Evolutionary conservation across 2,888 invertebrate genomes (phyloP), one percentile per base, ranked within the genome.

Genomic region (Pedicia rivosa): DNA sequence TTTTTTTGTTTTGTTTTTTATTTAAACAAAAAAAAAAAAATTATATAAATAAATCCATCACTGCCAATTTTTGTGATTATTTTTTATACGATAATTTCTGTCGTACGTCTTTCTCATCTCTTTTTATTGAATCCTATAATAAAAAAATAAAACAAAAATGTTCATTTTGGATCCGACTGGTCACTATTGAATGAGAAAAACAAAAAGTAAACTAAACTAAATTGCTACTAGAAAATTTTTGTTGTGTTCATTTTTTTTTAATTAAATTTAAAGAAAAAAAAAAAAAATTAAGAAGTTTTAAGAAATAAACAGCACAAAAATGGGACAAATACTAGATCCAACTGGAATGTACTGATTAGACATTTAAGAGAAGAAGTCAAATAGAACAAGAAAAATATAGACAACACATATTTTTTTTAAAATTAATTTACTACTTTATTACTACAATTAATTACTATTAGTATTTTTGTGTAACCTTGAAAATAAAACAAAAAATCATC

Each of bases 141-240:
- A 35, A 42, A 53, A 54, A 10, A 28, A 25, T 12, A 5, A 36
- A 26, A 25, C 12, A 26, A 43, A 43, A 56, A 58, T 59, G 47
- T 42, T 45, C 39, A 49, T 52, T 44, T 51, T 60, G 51, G 59
- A 60, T 50, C 59, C 59, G 42, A 60, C 59, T 46, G 59, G 59
- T 43, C 59, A 59, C 44, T 59, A 59, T 44, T 59, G 37, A 37
- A 35, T 16, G 8, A 20, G 10, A 20, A 20, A n/a, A n/a, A n/a
- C n/a, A n/a, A n/a, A n/a, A n/a, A n/a, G n/a, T n/a, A n/a, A n/a
- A n/a, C n/a, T n/a, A n/a, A n/a, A n/a, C n/a, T n/a, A n/a, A n/a
- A n/a, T n/a, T n/a, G n/a, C n/a, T n/a, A n/a, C n/a, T n/a, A n/a
- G n/a, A n/a, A n/a, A n/a, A n/a, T n/a, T n/a, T n/a, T n/a, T n/a